Evolutionary conservation across 2,888 invertebrate species (phyloP).

Genomic region (Bursaphelenchus okinawaensis): DNA sequence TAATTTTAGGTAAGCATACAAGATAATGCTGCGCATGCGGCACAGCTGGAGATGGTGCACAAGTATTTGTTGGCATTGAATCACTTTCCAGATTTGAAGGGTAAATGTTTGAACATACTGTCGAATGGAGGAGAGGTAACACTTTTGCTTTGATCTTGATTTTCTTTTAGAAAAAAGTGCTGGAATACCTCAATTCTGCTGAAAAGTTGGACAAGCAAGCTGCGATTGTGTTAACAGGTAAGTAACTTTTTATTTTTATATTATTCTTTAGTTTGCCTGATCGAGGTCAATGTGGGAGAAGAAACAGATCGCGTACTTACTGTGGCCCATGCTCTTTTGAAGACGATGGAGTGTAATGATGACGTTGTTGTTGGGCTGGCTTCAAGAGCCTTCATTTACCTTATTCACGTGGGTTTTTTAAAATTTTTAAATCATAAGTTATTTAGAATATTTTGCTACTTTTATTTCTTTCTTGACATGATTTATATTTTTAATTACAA

Average conservation of each 20-base stretch:
- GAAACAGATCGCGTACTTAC: conserved; percentile 78
- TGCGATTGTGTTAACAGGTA: not conserved
- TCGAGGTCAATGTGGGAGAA: conserved; percentile 74
- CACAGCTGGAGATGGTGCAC: not conserved
- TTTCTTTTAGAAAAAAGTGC: not conserved
- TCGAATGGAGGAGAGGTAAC: not conserved
- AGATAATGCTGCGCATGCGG: no score
- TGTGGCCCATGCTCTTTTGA: conserved; percentile 79
- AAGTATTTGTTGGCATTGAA: not conserved
- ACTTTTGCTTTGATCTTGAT: not conserved
- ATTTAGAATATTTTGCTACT: no score
- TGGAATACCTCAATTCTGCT: not conserved
- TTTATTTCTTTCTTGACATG: no score
- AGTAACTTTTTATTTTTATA: not conserved
- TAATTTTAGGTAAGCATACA: no score
- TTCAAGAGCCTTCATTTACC: conserved; percentile 85
- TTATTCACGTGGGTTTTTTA: conserved; percentile 67
- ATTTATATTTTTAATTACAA: no score
- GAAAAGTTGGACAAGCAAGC: not conserved
- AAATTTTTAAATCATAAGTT: not conserved
- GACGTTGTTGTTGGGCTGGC: conserved; percentile 83
- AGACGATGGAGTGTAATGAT: conserved; percentile 30
- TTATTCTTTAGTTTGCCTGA: conserved; percentile 72
- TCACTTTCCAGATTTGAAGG: not conserved
- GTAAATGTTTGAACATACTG: not conserved